A percentile compares a stretch with the other conserved stretches of the same genome.
phyloP scores from a whole-genome alignment of 1,140 invertebrate species.

The Caenorhabditis inopinata region DNA sequence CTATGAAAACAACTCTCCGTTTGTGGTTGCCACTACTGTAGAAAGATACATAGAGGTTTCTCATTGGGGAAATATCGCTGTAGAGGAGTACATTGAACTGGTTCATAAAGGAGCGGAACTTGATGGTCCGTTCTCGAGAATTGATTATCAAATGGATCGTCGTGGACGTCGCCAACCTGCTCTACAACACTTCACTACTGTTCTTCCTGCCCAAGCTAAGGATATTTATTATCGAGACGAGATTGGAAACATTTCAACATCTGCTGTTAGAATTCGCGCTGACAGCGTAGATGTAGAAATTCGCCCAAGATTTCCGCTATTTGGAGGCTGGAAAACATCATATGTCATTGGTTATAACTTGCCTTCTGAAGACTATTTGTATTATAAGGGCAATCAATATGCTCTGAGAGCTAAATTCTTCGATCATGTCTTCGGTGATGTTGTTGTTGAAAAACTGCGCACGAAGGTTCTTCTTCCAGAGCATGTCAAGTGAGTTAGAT shows the following conservation, averaged over 20 bases:
- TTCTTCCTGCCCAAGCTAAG: constrained; percentile 82
- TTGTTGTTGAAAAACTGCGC: constrained; percentile 85
- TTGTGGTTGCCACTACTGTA: constrained; percentile 83
- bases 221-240: constrained; percentile 94
- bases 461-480: constrained; percentile 92
- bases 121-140: constrained; percentile 60
- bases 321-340: constrained; percentile 89
- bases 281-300: constrained; percentile 92
- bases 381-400: constrained; percentile 72
- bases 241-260: constrained; percentile 99
- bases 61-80: constrained; percentile 97
- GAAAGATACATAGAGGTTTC: constrained; percentile 89
- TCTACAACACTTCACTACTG: constrained; percentile 70
- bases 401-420: constrained; percentile 83
- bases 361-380: constrained; percentile 92
- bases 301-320: constrained; percentile 86
- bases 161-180: constrained; percentile 55
- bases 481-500: constrained; percentile 72
- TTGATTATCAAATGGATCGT: constrained; percentile 63
- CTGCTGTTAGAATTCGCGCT: constrained; percentile 76
- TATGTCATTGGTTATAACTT: constrained; percentile 96
- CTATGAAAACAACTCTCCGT: constrained; percentile 94
- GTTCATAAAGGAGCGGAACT: constrained; percentile 86
- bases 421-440: constrained; percentile 95
- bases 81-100: constrained; percentile 90